Evolutionary conservation across 2,888 invertebrate genomes (phyloP), one percentile per base, ranked within the genome.

Genomic region (Agonopterix heracliana): DNA sequence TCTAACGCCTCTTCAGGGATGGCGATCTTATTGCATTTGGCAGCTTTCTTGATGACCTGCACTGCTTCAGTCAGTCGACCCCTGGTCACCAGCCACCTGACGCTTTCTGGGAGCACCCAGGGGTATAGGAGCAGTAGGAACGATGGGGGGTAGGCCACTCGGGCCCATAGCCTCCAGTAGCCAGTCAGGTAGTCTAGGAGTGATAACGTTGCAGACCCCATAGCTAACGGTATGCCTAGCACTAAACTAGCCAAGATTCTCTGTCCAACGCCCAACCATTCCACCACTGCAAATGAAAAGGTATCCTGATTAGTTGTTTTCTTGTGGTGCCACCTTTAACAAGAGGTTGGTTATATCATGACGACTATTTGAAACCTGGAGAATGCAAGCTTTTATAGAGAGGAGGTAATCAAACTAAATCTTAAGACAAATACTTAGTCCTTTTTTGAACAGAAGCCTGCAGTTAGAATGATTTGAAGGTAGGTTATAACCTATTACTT

Each of bases 1-100:
- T 80, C 77, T 9, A 91, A 63, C 4, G 89, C 78, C n/a, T 88
- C 85, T 11, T 89, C 86, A 0, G 90, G 83, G 3, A 74, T 74
- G 59, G 44, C 84, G 2, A 74, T 74, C n/a, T 88, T 86, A 61
- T 94, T 94, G 11, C 90, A 83, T 51, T 74, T 78, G 0, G 93
- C 92, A 1, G 94, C 92, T 54, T 83, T 89, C 45, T 85, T 83
- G 41, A 93, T 43, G 13, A 92, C 90, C 2, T 68, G 71, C 49
- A 91, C 90, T 0, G 94, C 94, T 52, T 92, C 91, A 1, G 90
- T 78, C 45, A 90, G 76, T 49, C 91, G 88, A 2, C 92, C 92
- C 54, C 92, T 91, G 4, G 92, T 91, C 10, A 94, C 73, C 36
- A 95, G 87, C 96, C 96, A 96, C 57, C 95, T 89, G 36, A 93